A percentile compares a stretch with the other conserved stretches of the same genome.
These are phyloP conservation scores for Orientallactaga sibirica DNA, from an alignment of 2,797 vertebrate genomes.

Conservation along the genomic window DNA sequence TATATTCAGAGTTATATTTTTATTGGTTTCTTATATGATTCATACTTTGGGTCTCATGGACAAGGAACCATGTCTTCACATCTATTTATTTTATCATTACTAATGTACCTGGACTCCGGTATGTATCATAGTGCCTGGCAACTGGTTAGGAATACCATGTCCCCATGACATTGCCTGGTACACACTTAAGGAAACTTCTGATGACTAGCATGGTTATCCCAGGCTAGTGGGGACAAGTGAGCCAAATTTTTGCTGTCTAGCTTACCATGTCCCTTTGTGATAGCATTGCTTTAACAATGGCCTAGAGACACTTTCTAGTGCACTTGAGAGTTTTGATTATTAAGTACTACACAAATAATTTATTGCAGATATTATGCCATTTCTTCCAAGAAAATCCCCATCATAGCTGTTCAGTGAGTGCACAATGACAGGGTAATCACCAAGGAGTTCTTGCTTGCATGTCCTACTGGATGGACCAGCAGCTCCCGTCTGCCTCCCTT, in stretches of 20 bases:
- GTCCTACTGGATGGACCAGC: conserved; percentile 61
- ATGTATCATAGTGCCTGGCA: not conserved
- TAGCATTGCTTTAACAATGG: conserved; percentile 48
- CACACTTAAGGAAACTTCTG: not conserved
- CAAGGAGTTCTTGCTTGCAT: conserved; percentile 59
- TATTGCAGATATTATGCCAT: conserved; percentile 65
- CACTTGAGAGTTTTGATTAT: conserved; percentile 78
- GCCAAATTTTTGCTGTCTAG: conserved; percentile 20
- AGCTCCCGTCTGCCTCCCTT: conserved; percentile 56
- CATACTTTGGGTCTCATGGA: not conserved
- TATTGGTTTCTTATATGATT: not conserved
- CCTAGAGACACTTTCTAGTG: conserved; percentile 75
- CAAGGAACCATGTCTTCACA: not conserved
- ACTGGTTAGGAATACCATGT: not conserved
- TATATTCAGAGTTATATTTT: not conserved
- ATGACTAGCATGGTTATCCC: conserved; percentile 7
- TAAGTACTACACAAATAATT: conserved; percentile 80
- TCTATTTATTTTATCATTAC: not conserved
- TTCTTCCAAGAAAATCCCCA: conserved; percentile 74
- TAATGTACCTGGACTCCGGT: not conserved
- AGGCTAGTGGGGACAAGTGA: not conserved
- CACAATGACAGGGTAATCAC: conserved; percentile 46
- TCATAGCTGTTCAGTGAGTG: conserved; percentile 63
- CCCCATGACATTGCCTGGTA: not conserved
- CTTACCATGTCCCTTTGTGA: conserved; percentile 52